phyloP scores from a whole-genome alignment of 2,113 vertebrate genomes.

The Emydura subglobosa region DNA sequence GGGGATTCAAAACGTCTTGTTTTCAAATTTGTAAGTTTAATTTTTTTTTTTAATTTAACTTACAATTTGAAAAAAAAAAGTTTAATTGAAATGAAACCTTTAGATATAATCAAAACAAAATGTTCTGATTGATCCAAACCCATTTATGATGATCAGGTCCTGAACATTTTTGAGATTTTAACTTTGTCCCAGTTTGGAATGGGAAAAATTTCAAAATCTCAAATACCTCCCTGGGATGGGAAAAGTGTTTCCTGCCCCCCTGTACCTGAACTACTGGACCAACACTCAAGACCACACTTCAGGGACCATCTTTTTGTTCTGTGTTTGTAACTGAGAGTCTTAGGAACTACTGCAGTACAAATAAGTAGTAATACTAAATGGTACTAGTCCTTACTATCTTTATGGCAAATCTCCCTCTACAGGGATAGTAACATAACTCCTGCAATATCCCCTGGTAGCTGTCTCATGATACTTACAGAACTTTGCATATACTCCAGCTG shows the following conservation, averaged over 20 bases:
- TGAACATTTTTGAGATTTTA: background rate
- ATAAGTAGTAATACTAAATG: background rate
- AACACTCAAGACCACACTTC: background rate
- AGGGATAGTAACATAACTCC: background rate
- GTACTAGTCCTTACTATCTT: background rate
- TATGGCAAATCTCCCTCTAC: background rate
- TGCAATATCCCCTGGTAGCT: background rate
- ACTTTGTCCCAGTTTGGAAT: background rate
- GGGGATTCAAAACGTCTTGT: too few species aligned
- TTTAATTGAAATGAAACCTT: too few species aligned
- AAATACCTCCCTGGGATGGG: background rate
- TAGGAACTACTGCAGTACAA: background rate
- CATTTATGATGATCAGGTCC: background rate
- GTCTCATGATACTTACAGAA: background rate
- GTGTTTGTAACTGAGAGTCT: background rate
- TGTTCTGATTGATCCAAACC: background rate
- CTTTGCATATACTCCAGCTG: background rate
- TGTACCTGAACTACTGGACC: background rate
- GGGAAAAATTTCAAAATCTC: background rate
- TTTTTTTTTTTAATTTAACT: too few species aligned
- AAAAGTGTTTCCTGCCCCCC: background rate
- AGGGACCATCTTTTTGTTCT: background rate
- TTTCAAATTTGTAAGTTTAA: too few species aligned
- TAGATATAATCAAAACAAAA: too few species aligned
- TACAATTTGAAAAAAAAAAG: too few species aligned